Conservation (phyloP, 2,797 vertebrate species). For the Kryptolebias ocellatus region DNA sequence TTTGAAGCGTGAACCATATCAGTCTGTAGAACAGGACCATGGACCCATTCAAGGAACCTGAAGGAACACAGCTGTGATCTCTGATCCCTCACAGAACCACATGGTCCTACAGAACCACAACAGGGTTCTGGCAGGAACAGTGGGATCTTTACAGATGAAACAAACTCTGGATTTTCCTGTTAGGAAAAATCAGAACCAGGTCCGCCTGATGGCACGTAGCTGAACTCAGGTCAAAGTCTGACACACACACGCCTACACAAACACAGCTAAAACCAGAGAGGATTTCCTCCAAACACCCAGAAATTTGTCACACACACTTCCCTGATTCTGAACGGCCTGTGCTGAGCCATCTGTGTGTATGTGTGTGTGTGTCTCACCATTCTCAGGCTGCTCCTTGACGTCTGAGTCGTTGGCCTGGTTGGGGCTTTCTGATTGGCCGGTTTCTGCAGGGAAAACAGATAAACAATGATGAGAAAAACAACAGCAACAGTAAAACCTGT, state of each 20-base stretch:
- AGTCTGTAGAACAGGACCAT: no score
- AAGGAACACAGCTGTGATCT: no score
- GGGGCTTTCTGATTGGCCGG: slow-evolving; percentile 96
- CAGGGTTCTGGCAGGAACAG: no score
- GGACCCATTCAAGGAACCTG: no score
- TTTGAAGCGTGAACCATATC: no score
- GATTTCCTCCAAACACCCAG: no score
- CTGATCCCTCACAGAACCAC: no score
- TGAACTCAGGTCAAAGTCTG: slow-evolving; percentile 51
- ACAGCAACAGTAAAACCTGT: neutral
- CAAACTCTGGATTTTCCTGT: slow-evolving; percentile 58
- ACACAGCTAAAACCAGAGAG: neutral
- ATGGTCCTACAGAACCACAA: no score
- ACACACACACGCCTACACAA: slow-evolving; percentile 42
- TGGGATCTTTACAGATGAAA: neutral
- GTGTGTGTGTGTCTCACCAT: slow-evolving; percentile 84
- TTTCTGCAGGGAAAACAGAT: slow-evolving; percentile 79
- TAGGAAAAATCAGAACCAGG: slow-evolving; percentile 70
- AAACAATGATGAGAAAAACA: slow-evolving; percentile 21
- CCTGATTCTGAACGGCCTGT: neutral
- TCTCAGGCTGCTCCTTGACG: slow-evolving; percentile 98
- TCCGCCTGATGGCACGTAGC: slow-evolving; percentile 26
- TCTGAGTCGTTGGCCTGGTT: slow-evolving; percentile 95
- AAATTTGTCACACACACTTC: slow-evolving; percentile 5
- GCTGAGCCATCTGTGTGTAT: slow-evolving; percentile 13